Evolutionary conservation across 1,140 invertebrate genomes (phyloP), one percentile per base, ranked within the genome.

Genomic region (Dendroctonus valens): DNA sequence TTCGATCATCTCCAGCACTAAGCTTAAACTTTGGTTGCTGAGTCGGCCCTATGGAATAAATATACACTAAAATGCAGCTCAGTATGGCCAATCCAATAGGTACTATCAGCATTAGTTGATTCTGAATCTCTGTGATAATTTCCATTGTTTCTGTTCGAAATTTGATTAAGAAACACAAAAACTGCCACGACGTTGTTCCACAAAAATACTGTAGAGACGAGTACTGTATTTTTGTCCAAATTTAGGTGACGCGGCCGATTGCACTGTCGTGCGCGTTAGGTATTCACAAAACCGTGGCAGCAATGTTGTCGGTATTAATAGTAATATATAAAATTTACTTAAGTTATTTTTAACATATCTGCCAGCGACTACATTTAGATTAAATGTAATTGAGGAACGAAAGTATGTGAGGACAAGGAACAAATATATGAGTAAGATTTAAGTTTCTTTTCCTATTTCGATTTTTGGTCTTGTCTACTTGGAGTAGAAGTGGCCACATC

Each of bases 1-100:
- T 88, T 72, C 83, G 83, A 69, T 88, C 86, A 69, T 85, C 85
- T 65, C 78, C 75, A 5, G 85, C 82, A 41, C 89, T 79, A 74
- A 89, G 87, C 71, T 86, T 85, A 73, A 89, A 89, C 69, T 86
- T 85, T 71, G 88, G 88, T 77, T 88, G 86, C 76, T 89, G 85
- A 54, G 87, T 84, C 69, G 86, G 83, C 79, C 87, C 86, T 77
- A 91, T 89, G 59, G 88, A 87, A 76, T 89, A 89, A 59, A 82
- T 83, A 80, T 88, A 90, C 70, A 89, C 85, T 62, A 89, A 79
- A 58, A 88, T 79, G 65, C 85, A 86, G 68, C 81, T 84, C 70
- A 88, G 76, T 71, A 89, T 80, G 70, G 87, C 86, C 76, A 87
- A 80, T 64, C 83, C 84, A 26, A 70, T 55, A 61, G 83, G 81